A percentile compares a stretch with the other conserved stretches of the same genome.
Conservation (phyloP, 1,140 invertebrate genomes). For the Bicyclus anynana region DNA sequence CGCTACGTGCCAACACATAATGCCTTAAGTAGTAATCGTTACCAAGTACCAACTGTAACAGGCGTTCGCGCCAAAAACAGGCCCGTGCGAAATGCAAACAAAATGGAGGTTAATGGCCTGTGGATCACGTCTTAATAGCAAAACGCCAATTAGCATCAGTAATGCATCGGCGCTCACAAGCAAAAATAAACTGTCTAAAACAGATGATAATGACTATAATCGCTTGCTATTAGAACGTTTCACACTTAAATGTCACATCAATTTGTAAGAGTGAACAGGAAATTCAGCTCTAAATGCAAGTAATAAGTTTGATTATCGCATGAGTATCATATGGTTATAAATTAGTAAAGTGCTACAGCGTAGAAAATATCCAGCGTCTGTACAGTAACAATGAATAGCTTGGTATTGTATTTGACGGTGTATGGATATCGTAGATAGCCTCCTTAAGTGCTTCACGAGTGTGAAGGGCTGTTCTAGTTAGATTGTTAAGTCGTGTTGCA, state of each 20-base stretch:
- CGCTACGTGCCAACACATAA: too few relatives aligned
- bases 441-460: not conserved
- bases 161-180: not conserved
- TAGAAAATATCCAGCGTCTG: conserved; percentile 2
- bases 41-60: not conserved
- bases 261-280: not conserved
- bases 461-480: not conserved
- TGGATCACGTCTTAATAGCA: conserved; percentile 18
- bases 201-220: not conserved
- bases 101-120: conserved; percentile 16
- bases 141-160: conserved; percentile 7
- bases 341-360: conserved; percentile 2
- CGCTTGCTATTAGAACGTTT: not conserved
- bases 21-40: not conserved
- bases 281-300: not conserved
- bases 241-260: conserved; percentile 2
- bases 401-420: not conserved
- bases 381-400: not conserved
- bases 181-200: not conserved
- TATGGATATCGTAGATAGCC: not conserved
- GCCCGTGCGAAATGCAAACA: conserved; percentile 6
- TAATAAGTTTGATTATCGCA: not conserved
- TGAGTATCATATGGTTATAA: not conserved
- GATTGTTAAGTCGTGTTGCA: not conserved
- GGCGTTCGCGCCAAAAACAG: conserved; percentile 1